phyloP scores from a whole-genome alignment of 1,140 invertebrate species.

The Cydia amplana region DNA sequence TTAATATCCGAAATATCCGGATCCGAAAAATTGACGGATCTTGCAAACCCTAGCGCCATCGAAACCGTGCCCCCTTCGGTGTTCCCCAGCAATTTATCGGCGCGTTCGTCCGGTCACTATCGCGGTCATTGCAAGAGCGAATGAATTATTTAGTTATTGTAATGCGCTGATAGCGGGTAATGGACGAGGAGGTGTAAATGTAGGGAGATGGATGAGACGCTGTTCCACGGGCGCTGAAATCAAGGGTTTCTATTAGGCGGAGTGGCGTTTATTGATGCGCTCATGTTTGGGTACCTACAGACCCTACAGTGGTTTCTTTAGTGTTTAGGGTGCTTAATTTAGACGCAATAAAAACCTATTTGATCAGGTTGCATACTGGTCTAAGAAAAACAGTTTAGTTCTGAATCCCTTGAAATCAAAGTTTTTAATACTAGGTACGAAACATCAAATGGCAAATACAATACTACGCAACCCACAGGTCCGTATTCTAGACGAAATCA shows the following conservation, averaged over 20 bases:
- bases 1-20: no score
- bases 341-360: no score
- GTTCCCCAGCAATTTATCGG: not conserved
- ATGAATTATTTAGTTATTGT: conserved; percentile 31
- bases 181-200: not conserved
- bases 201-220: conserved; percentile 1
- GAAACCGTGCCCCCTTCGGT: not conserved
- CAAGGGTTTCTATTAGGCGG: conserved; percentile 1
- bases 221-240: not conserved
- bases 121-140: not conserved
- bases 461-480: no score
- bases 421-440: no score
- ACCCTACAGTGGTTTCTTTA: not conserved
- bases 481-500: no score
- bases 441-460: no score
- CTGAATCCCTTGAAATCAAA: no score
- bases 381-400: no score
- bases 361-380: no score
- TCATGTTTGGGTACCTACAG: no score
- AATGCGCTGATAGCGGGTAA: conserved; percentile 26
- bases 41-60: no score
- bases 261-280: not conserved
- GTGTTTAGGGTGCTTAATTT: not conserved
- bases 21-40: no score
- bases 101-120: not conserved